Evolutionary conservation across 2,888 invertebrate genomes (phyloP).

Genomic region (Drosophila rellima): DNA sequence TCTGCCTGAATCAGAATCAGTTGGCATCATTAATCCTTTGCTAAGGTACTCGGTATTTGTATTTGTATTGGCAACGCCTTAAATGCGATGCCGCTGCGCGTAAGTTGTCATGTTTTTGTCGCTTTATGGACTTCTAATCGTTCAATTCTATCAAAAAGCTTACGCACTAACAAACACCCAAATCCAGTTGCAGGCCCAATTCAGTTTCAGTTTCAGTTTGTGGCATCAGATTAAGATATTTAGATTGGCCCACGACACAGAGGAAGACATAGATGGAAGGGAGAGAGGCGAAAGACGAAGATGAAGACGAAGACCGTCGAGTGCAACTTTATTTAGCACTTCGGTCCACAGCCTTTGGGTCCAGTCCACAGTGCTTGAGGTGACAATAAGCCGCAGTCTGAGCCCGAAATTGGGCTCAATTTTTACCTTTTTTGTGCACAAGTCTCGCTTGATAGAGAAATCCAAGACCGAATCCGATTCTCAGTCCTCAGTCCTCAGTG

Average conservation of each 20-base stretch:
- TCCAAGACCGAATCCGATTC: slow-evolving; percentile 42
- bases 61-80: slow-evolving; percentile 40
- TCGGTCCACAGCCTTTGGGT: slow-evolving; percentile 58
- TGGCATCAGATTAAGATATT: slow-evolving; percentile 85
- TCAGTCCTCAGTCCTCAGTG: slow-evolving; percentile 12
- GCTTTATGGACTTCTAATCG: slow-evolving; percentile 86
- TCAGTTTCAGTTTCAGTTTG: slow-evolving; percentile 61
- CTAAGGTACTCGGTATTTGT: slow-evolving; percentile 47
- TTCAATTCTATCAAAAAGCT: slow-evolving; percentile 86
- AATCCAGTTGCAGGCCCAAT: slow-evolving; percentile 68
- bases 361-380: slow-evolving; percentile 72
- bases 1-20: slow-evolving; percentile 56
- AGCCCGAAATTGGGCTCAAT: slow-evolving; percentile 80
- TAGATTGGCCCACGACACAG: slow-evolving; percentile 79
- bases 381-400: slow-evolving; percentile 83
- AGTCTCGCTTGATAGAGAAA: slow-evolving; percentile 54
- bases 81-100: slow-evolving; percentile 64
- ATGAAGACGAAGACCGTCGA: slow-evolving; percentile 21
- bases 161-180: slow-evolving; percentile 85
- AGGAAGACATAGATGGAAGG: slow-evolving; percentile 19
- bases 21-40: slow-evolving; percentile 83
- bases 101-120: slow-evolving; percentile 86
- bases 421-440: slow-evolving; percentile 78
- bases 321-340: slow-evolving; percentile 83
- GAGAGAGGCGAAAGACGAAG: background rate